phyloP scores from a whole-genome alignment of 2,113 vertebrate genomes.

The Hoplias malabaricus region DNA sequence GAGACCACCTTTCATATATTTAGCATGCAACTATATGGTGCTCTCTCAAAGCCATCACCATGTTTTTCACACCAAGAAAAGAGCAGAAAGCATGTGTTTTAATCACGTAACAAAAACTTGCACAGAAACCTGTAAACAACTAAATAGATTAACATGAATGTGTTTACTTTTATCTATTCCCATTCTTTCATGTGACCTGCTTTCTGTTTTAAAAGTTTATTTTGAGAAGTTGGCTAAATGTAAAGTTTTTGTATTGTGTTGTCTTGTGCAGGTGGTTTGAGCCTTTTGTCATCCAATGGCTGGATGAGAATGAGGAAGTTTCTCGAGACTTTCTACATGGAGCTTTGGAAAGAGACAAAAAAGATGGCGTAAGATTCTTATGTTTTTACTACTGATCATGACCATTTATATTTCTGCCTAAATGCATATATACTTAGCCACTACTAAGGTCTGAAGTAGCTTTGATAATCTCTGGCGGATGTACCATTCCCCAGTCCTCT shows the following conservation, averaged over 20 bases:
- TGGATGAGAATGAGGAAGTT: constrained; percentile 98
- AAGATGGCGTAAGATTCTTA: constrained; percentile 86
- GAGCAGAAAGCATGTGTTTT: too few relatives aligned
- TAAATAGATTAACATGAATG: too few relatives aligned
- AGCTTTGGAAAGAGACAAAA: constrained; percentile 96
- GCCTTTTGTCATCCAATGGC: constrained; percentile 97
- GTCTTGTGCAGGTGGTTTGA: constrained; percentile 92
- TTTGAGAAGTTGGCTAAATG: background rate
- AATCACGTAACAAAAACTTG: too few relatives aligned
- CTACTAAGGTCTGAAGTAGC: background rate
- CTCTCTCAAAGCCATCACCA: too few relatives aligned
- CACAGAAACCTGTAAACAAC: too few relatives aligned
- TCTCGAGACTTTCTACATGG: constrained; percentile 94
- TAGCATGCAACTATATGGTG: too few relatives aligned
- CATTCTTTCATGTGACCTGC: too few relatives aligned
- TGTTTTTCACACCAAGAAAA: too few relatives aligned
- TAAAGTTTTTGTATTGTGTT: constrained; percentile 16
- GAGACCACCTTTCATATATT: too few relatives aligned
- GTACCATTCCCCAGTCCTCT: background rate
- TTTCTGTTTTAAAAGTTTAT: too few relatives aligned
- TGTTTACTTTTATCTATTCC: too few relatives aligned
- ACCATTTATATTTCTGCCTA: background rate
- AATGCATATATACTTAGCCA: background rate
- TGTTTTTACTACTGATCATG: background rate
- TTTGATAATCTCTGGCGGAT: background rate